These are phyloP conservation scores for Drosophila kanekoi DNA, from an alignment of 2,888 invertebrate genomes.

Conservation along the genomic window DNA sequence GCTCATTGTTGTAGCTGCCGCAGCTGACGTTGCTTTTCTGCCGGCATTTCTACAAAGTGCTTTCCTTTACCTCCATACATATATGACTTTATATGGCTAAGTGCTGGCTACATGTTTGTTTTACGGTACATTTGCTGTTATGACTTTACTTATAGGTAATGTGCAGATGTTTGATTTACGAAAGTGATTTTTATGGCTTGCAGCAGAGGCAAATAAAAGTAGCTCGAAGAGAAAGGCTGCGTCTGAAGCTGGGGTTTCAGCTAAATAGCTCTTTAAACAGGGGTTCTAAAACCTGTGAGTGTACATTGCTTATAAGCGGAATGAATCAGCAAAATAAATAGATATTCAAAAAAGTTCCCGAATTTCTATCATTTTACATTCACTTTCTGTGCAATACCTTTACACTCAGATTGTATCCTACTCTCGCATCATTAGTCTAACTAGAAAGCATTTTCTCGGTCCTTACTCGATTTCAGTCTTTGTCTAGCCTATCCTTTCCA, in stretches of 20 bases:
- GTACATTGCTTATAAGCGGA: not conserved
- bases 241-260: not conserved
- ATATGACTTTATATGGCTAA: constrained; percentile 66
- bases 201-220: constrained; percentile 44
- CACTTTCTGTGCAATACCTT: not conserved
- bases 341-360: not conserved
- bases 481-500: too few relatives aligned
- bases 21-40: constrained; percentile 49
- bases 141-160: constrained; percentile 62
- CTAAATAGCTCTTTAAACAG: constrained; percentile 20
- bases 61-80: constrained; percentile 31
- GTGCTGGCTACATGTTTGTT: constrained; percentile 67
- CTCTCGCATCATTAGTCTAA: not conserved
- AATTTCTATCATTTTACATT: not conserved
- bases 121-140: constrained; percentile 80
- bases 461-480: too few relatives aligned
- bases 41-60: constrained; percentile 67
- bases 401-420: not conserved
- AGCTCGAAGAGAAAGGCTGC: constrained; percentile 29
- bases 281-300: constrained; percentile 8
- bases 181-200: constrained; percentile 51
- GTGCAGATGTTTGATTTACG: constrained; percentile 64
- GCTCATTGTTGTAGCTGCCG: constrained; percentile 10
- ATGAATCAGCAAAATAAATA: constrained; percentile 5
- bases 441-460: too few relatives aligned